phyloP scores from a whole-genome alignment of 2,113 vertebrate genomes.

The Lepisosteus oculatus region DNA sequence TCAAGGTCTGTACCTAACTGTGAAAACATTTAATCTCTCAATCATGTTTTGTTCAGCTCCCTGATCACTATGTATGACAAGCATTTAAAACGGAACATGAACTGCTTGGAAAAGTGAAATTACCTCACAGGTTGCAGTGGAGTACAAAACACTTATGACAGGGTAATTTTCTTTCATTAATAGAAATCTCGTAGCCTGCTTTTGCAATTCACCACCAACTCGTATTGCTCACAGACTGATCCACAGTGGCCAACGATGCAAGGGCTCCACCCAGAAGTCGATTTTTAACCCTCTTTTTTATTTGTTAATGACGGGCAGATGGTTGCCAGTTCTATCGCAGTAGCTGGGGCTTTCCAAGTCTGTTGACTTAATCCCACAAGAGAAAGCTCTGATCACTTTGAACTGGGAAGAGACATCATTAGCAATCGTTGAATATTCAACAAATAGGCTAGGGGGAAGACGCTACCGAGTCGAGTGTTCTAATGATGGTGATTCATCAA shows the following conservation, averaged over 20 bases:
- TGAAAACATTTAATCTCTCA: too few relatives aligned
- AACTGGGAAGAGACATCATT: constrained; percentile 10
- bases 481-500: constrained; percentile 21
- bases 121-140: too few relatives aligned
- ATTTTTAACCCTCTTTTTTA: neutral
- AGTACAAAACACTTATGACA: too few relatives aligned
- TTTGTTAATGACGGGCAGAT: constrained; percentile 2
- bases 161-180: too few relatives aligned
- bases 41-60: too few relatives aligned
- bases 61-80: too few relatives aligned
- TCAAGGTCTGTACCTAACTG: too few relatives aligned
- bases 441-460: neutral
- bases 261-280: neutral
- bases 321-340: constrained; percentile 6
- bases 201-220: neutral
- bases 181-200: neutral
- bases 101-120: too few relatives aligned
- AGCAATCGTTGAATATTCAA: neutral
- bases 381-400: constrained; percentile 10
- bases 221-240: neutral
- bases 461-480: neutral
- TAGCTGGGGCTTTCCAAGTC: neutral
- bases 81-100: too few relatives aligned
- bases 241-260: neutral
- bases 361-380: constrained; percentile 11